phyloP scores from a whole-genome alignment of 2,113 vertebrate species.

The Talpa occidentalis region DNA sequence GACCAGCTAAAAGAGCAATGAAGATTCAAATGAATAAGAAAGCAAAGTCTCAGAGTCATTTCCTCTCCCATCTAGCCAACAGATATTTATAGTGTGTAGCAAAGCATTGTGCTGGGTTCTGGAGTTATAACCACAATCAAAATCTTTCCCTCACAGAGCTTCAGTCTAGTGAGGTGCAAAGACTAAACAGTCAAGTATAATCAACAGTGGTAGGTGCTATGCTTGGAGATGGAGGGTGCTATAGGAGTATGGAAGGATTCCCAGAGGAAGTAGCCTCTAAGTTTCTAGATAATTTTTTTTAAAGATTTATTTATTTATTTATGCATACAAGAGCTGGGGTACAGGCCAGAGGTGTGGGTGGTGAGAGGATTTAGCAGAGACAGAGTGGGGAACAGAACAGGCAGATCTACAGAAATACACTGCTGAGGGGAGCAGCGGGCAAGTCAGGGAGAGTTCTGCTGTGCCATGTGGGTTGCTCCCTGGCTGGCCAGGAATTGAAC shows the following conservation, averaged over 20 bases:
- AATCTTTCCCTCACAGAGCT: constrained; percentile 31
- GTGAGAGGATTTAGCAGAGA: too few relatives aligned
- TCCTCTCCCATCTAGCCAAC: neutral
- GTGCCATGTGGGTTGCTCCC: too few relatives aligned
- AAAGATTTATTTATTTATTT: too few relatives aligned
- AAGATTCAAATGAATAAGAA: constrained; percentile 27
- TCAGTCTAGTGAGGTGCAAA: constrained; percentile 30
- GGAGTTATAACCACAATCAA: neutral
- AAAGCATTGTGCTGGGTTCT: neutral
- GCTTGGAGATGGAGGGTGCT: neutral
- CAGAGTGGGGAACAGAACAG: too few relatives aligned
- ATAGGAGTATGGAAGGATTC: neutral
- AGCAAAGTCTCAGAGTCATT: constrained; percentile 25
- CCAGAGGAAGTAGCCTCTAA: neutral
- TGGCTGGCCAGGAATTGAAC: too few relatives aligned
- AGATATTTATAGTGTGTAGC: constrained; percentile 21
- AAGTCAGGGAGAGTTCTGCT: too few relatives aligned
- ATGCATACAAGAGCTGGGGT: too few relatives aligned
- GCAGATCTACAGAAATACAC: too few relatives aligned
- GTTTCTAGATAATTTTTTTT: constrained; percentile 7
- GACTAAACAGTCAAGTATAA: neutral
- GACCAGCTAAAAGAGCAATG: constrained; percentile 34
- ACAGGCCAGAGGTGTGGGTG: too few relatives aligned
- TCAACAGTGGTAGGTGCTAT: neutral
- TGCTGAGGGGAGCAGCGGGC: too few relatives aligned